Evolutionary conservation across 1,140 invertebrate species (phyloP).

Genomic region (Macrocentrus cingulum): DNA sequence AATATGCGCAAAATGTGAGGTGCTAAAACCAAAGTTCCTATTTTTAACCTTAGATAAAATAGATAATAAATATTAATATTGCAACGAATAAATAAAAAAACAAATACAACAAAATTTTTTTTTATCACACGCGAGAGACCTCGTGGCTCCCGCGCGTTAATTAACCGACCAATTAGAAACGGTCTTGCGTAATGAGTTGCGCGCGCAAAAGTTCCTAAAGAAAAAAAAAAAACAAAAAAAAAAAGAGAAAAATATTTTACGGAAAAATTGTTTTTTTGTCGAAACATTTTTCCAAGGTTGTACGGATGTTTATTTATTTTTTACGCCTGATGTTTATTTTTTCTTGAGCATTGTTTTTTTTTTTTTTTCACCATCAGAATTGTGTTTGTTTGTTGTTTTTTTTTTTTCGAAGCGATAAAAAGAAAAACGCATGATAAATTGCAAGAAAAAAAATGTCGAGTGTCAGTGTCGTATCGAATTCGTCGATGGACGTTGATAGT

Average conservation of each 20-base stretch:
- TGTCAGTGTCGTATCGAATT: constrained; percentile 55
- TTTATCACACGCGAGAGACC: constrained; percentile 31
- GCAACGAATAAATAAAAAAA: neutral
- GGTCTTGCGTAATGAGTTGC: constrained; percentile 56
- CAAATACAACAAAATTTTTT: neutral
- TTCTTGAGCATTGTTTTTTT: constrained; percentile 2
- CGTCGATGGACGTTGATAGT: constrained; percentile 56
- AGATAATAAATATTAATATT: constrained; percentile 1
- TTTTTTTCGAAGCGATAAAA: neutral
- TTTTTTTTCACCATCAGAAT: neutral
- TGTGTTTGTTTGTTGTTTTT: neutral
- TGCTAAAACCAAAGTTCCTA: constrained; percentile 60
- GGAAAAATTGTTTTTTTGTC: no score
- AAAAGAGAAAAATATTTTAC: constrained; percentile 23
- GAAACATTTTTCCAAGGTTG: neutral
- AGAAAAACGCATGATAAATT: constrained; percentile 8
- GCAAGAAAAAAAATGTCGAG: constrained; percentile 47
- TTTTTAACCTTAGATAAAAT: constrained; percentile 48
- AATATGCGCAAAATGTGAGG: constrained; percentile 32
- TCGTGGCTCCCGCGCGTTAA: constrained; percentile 54
- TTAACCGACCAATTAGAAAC: constrained; percentile 57
- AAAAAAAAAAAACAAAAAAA: constrained; percentile 31
- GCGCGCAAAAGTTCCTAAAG: constrained; percentile 60
- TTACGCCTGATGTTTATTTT: neutral
- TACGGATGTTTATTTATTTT: neutral